Evolutionary conservation across 1,140 invertebrate genomes (phyloP), one percentile per base, ranked within the genome.

Genomic region (Augochlora pura): DNA sequence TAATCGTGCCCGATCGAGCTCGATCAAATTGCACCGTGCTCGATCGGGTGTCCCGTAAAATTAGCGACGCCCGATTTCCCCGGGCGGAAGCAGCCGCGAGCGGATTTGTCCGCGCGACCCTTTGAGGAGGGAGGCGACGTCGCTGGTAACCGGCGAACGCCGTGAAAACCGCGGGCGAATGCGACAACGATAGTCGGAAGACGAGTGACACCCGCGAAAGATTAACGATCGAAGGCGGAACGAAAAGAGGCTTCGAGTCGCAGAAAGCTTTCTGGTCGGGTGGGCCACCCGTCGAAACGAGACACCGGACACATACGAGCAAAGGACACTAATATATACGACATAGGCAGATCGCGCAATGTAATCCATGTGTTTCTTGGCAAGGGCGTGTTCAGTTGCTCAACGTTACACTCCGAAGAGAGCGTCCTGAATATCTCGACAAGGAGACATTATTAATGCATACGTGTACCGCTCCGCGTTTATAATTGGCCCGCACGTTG

Each of bases 401-500:
- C 86, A 91, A 92, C 87, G 87, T 78, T 77, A 62, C 75, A 52
- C 67, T 84, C 81, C 76, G 16, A n/a, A n/a, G n/a, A 46, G 68
- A 87, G 82, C 88, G 91, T 91, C 89, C 90, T 91, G 90, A 92
- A 92, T 92, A 91, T 90, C 86, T 90, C 86, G 83, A 66, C 89
- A 88, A 86, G 83, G 87, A 89, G 89, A 91, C 81, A 90, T 90
- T 92, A 91, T 90, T 91, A 91, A 90, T 89, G 87, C 86, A 89
- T 88, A 89, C 81, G 80, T 88, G 85, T 87, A 85, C 82, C 85
- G 86, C 81, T 86, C 77, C 70, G 78, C 81, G 87, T 90, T 87
- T 90, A 92, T 90, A 90, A 89, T 91, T 91, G 90, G 90, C 90
- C 87, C 86, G 87, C 90, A 91, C 90, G 91, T 90, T 92, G 89